Evolutionary conservation across 2,888 invertebrate species (phyloP).

Genomic region (Pasiphila rectangulata): DNA sequence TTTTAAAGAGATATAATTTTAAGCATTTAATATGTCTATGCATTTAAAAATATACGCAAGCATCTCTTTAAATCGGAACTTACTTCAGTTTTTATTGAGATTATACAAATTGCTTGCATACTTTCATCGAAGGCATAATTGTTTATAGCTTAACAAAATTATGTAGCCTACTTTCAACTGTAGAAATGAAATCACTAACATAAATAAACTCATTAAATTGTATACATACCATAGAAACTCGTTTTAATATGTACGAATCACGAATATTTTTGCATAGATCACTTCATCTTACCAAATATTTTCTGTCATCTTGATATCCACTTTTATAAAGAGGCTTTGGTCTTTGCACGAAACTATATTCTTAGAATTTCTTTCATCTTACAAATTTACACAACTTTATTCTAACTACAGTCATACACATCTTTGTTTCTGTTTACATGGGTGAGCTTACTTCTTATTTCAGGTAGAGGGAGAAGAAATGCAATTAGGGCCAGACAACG

Average conservation of each 20-base stretch:
- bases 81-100: slow-evolving; percentile 20
- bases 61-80: slow-evolving; percentile 56
- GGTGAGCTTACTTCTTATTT: slow-evolving; percentile 80
- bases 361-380: slow-evolving; percentile 38
- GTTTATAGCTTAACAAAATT: slow-evolving; percentile 43
- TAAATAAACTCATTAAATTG: slow-evolving; percentile 55
- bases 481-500: slow-evolving; percentile 75
- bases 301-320: slow-evolving; percentile 52
- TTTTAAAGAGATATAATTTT: slow-evolving; percentile 56
- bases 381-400: slow-evolving; percentile 25
- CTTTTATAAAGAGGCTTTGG: slow-evolving; percentile 78
- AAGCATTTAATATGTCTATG: slow-evolving; percentile 36
- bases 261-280: slow-evolving; percentile 40
- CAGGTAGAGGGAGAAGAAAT: slow-evolving; percentile 80
- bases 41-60: slow-evolving; percentile 18
- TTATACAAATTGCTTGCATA: slow-evolving; percentile 28
- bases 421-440: slow-evolving; percentile 67
- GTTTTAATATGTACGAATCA: slow-evolving; percentile 56
- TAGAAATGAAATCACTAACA: slow-evolving; percentile 52
- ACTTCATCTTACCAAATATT: slow-evolving; percentile 36
- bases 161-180: slow-evolving; percentile 43
- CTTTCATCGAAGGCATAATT: slow-evolving; percentile 33
- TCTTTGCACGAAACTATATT: slow-evolving; percentile 63
- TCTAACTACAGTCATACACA: slow-evolving; percentile 38
- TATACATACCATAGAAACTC: slow-evolving; percentile 50